Evolutionary conservation across 2,888 invertebrate species (phyloP).

Genomic region (Dicyrtoma fusca): DNA sequence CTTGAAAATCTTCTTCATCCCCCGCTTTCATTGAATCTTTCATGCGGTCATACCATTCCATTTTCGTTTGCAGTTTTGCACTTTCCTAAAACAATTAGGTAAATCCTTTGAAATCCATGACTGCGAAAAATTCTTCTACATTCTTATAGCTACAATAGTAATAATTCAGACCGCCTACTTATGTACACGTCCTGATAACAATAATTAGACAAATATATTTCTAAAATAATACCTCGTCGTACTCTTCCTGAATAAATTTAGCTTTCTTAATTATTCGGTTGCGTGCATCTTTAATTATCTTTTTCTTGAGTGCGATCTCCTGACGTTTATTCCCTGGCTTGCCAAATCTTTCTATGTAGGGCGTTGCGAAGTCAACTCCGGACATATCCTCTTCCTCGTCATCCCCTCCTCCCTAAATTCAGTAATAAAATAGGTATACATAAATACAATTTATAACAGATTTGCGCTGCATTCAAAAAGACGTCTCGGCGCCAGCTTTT

Average conservation of each 20-base stretch:
- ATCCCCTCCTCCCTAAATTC: slow-evolving; percentile 24
- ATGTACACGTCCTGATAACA: too few relatives aligned
- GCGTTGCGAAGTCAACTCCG: slow-evolving; percentile 51
- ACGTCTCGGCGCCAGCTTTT: neutral
- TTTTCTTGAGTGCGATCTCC: slow-evolving; percentile 52
- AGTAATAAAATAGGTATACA: neutral
- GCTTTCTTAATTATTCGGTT: slow-evolving; percentile 49
- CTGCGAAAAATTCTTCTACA: neutral
- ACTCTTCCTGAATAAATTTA: slow-evolving; percentile 32
- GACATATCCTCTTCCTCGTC: slow-evolving; percentile 46
- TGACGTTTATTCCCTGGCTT: slow-evolving; percentile 46
- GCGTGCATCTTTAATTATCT: slow-evolving; percentile 52
- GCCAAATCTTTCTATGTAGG: slow-evolving; percentile 54
- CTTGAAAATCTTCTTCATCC: slow-evolving; percentile 67
- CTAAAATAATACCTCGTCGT: slow-evolving; percentile 59
- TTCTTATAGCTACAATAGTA: too few relatives aligned
- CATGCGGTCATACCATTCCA: slow-evolving; percentile 66
- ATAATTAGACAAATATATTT: too few relatives aligned
- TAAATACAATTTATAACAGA: neutral
- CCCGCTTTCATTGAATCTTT: slow-evolving; percentile 66
- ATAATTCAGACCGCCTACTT: too few relatives aligned
- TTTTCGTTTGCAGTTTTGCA: slow-evolving; percentile 64
- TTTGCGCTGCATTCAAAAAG: neutral
- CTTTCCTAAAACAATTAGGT: slow-evolving; percentile 63
- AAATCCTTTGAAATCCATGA: neutral